A percentile compares a stretch with the other conserved stretches of the same genome.
These are phyloP conservation scores for Trichogramma evanescens DNA, from an alignment of 2,888 invertebrate genomes.

Conservation along the genomic window DNA sequence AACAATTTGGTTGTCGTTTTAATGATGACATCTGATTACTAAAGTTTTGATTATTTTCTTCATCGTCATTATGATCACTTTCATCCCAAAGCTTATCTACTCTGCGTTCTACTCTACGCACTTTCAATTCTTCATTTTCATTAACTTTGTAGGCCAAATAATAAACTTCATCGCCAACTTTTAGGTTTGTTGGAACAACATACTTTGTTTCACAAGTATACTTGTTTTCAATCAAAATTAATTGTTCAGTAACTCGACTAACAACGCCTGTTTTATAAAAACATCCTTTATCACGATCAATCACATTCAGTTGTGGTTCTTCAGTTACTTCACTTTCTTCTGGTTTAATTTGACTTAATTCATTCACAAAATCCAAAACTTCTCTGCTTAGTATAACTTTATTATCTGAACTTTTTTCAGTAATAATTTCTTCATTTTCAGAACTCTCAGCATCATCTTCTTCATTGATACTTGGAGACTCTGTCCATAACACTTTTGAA, in stretches of 20 bases:
- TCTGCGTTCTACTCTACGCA: slow-evolving; percentile 56
- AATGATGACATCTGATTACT: neutral
- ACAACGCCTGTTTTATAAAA: slow-evolving; percentile 51
- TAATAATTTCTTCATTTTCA: slow-evolving; percentile 11
- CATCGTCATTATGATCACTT: slow-evolving; percentile 45
- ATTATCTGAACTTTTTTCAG: too few species aligned
- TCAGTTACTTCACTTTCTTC: slow-evolving; percentile 8
- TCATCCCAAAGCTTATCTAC: slow-evolving; percentile 40
- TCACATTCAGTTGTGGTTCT: slow-evolving; percentile 4
- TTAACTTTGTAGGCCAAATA: slow-evolving; percentile 53
- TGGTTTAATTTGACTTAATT: too few species aligned
- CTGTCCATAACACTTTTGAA: too few species aligned
- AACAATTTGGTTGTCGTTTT: neutral
- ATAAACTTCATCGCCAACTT: slow-evolving; percentile 52
- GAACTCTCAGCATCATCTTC: slow-evolving; percentile 27
- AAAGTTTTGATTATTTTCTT: slow-evolving; percentile 40
- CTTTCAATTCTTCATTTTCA: slow-evolving; percentile 46
- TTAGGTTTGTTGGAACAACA: slow-evolving; percentile 42
- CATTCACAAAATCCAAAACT: too few species aligned
- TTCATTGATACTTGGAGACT: too few species aligned
- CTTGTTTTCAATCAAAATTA: slow-evolving; percentile 57
- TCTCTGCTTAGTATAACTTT: too few species aligned
- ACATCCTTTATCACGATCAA: slow-evolving; percentile 26
- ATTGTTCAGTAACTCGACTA: slow-evolving; percentile 50
- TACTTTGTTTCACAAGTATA: slow-evolving; percentile 51